Evolutionary conservation across 2,113 vertebrate species (phyloP).

Genomic region (Narcine bancroftii): DNA sequence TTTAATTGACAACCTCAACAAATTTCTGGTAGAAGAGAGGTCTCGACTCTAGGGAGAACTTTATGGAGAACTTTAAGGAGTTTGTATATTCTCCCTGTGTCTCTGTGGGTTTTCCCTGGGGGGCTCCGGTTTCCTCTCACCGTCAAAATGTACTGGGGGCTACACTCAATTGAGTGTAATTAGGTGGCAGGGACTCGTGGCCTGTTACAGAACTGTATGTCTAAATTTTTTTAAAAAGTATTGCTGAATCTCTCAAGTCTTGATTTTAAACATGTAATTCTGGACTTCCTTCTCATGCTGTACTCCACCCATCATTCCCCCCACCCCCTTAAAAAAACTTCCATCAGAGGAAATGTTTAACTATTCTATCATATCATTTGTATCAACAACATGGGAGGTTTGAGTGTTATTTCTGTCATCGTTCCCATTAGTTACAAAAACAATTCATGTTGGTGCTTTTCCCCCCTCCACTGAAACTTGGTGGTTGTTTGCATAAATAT

Average conservation of each 20-base stretch:
- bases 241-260: neutral
- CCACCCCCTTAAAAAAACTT: no score
- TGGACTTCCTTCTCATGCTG: no score
- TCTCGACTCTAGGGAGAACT: neutral
- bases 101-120: no score
- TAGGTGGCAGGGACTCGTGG: no score
- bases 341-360: neutral
- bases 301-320: no score
- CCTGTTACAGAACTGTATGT: no score
- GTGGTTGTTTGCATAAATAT: neutral
- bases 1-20: neutral
- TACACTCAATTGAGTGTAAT: no score
- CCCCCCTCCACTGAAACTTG: neutral
- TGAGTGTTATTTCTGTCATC: neutral
- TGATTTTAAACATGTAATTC: neutral
- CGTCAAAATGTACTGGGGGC: no score
- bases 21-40: neutral
- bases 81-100: no score
- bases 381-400: neutral
- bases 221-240: neutral
- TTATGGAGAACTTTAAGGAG: neutral
- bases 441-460: neutral
- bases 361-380: neutral
- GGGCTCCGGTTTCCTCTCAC: no score
- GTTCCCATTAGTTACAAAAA: neutral